A percentile compares a stretch with the other conserved stretches of the same genome.
Evolutionary conservation across 2,113 vertebrate genomes (phyloP).

Genomic region (Paracanthobrama guichenoti): DNA sequence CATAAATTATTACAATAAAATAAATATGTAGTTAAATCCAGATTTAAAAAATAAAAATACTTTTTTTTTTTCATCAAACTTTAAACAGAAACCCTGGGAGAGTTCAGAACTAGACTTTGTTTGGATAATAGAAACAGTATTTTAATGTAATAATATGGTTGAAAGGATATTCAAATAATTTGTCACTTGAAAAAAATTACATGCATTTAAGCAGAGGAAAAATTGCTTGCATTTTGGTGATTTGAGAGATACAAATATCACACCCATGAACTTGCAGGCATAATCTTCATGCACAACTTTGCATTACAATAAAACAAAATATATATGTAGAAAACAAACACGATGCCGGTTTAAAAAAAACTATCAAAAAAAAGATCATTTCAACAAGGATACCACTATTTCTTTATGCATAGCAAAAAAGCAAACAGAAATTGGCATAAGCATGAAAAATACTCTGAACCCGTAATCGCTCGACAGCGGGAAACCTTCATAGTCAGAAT

Average conservation of each 20-base stretch:
- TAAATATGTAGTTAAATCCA: background rate
- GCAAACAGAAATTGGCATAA: background rate
- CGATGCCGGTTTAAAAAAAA: constrained; percentile 37
- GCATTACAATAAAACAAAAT: constrained; percentile 22
- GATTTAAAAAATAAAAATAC: background rate
- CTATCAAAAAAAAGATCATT: background rate
- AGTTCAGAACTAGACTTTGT: background rate
- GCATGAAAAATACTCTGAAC: constrained; percentile 21
- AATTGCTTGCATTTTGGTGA: constrained; percentile 15
- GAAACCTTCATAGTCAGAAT: background rate
- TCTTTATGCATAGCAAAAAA: constrained; percentile 13
- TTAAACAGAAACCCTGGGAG: background rate
- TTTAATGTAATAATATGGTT: background rate
- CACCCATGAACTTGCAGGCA: constrained; percentile 61
- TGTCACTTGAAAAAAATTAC: background rate
- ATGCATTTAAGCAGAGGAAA: constrained; percentile 7
- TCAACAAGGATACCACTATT: constrained; percentile 26
- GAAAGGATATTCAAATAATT: background rate
- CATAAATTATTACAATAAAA: background rate
- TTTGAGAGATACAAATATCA: constrained; percentile 8
- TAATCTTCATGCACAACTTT: constrained; percentile 62
- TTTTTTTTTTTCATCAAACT: background rate
- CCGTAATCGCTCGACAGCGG: constrained; percentile 33
- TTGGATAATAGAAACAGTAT: background rate
- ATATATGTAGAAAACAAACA: constrained; percentile 41